Percentiles rank a stretch among this genome's conserved stretches.
Evolutionary conservation across 2,113 vertebrate genomes (phyloP).

Genomic region (Columbina picui): DNA sequence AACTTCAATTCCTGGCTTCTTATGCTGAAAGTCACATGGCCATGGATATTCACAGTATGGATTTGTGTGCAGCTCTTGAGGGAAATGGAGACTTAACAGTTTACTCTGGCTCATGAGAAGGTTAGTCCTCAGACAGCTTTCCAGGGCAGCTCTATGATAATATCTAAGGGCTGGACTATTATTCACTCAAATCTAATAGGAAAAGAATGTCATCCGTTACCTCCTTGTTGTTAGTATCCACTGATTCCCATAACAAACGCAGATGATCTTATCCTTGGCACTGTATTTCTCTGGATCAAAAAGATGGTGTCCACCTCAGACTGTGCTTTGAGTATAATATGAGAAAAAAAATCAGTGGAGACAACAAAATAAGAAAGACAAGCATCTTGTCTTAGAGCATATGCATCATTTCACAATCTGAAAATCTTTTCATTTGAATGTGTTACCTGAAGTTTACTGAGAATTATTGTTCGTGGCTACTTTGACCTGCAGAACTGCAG

Average conservation of each 20-base stretch:
- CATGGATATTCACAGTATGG: not conserved
- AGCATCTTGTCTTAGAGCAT: not conserved
- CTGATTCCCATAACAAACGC: rapidly evolving
- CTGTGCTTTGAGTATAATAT: not conserved
- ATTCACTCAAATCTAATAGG: not conserved
- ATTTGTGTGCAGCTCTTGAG: not conserved
- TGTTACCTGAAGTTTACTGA: not conserved
- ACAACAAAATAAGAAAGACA: not conserved
- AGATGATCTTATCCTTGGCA: not conserved
- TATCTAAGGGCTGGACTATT: not conserved
- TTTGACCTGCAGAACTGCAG: not conserved
- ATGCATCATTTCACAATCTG: not conserved
- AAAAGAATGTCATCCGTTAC: not conserved
- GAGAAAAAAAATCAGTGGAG: not conserved
- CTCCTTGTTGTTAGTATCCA: not conserved
- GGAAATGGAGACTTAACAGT: not conserved
- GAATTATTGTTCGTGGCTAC: not conserved
- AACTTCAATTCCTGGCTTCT: not conserved
- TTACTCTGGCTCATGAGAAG: not conserved
- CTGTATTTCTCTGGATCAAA: not conserved
- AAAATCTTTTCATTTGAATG: not conserved
- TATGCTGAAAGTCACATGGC: not conserved
- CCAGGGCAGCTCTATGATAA: not conserved
- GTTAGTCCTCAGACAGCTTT: not conserved
- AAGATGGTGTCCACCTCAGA: not conserved